A percentile compares a stretch with the other conserved stretches of the same genome.
Evolutionary conservation across 2,888 invertebrate genomes (phyloP).

Genomic region (Watsonalla cultraria): DNA sequence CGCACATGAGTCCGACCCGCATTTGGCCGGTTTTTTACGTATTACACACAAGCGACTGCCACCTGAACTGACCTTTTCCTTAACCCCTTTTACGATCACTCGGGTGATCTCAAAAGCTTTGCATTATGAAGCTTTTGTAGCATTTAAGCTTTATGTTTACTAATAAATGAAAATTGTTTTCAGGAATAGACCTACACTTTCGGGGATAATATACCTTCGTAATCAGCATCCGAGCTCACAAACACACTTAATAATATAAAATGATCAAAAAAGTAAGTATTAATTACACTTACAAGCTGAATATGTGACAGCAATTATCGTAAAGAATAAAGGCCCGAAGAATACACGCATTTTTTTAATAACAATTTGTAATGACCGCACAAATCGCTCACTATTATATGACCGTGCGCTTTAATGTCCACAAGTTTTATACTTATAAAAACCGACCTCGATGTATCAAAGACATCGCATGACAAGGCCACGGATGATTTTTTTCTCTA

Average conservation of each 20-base stretch:
- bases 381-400: conserved; percentile 27
- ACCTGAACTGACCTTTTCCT: no score
- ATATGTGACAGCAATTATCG: conserved; percentile 27
- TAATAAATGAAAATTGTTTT: no score
- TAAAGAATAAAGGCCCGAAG: conserved; percentile 24
- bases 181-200: no score
- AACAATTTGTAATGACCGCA: conserved; percentile 14
- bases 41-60: no score
- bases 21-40: no score
- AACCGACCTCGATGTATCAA: conserved; percentile 14
- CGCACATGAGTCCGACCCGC: no score
- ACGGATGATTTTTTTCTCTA: conserved; percentile 1
- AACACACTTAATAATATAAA: background rate
- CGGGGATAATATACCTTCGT: no score
- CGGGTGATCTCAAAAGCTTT: no score
- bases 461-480: conserved; percentile 21
- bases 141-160: no score
- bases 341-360: conserved; percentile 31
- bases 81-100: no score
- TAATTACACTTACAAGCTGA: conserved; percentile 35
- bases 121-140: no score
- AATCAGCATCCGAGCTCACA: background rate
- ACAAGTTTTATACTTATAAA: conserved; percentile 34
- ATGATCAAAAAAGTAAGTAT: background rate
- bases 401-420: conserved; percentile 9